Evolutionary conservation across 2,113 vertebrate species (phyloP).

Genomic region (Psittacula cyanocephala): DNA sequence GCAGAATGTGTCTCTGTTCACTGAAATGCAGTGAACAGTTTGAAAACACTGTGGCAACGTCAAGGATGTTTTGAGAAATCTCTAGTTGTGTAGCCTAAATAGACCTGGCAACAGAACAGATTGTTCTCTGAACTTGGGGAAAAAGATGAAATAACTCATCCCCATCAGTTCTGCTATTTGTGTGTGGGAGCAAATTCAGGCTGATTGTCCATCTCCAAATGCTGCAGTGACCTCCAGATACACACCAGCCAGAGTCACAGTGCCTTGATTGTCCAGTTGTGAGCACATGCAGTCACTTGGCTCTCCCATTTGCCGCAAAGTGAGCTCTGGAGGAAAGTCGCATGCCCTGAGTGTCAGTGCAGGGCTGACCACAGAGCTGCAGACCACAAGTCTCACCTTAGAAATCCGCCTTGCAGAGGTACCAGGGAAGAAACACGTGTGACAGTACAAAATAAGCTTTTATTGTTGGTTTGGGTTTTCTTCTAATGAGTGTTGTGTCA

Average conservation of each 20-base stretch:
- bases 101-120: not conserved
- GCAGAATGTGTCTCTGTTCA: not conserved
- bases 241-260: not conserved
- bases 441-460: not conserved
- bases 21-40: not conserved
- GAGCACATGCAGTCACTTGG: accelerated
- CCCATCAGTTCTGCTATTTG: not conserved
- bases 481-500: not conserved
- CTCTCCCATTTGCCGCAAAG: not conserved
- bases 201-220: not conserved
- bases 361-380: not conserved
- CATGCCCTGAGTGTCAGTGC: accelerated
- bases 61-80: not conserved
- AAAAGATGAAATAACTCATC: not conserved
- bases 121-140: not conserved
- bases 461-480: not conserved
- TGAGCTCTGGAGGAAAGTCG: accelerated
- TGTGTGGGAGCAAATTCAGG: not conserved
- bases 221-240: not conserved
- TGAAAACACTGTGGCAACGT: not conserved
- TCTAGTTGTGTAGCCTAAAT: not conserved
- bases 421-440: not conserved
- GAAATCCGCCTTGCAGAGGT: not conserved
- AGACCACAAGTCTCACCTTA: not conserved
- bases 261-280: not conserved